Conservation (phyloP, 2,888 invertebrate genomes). For the Flexamia atlantica region DNA sequence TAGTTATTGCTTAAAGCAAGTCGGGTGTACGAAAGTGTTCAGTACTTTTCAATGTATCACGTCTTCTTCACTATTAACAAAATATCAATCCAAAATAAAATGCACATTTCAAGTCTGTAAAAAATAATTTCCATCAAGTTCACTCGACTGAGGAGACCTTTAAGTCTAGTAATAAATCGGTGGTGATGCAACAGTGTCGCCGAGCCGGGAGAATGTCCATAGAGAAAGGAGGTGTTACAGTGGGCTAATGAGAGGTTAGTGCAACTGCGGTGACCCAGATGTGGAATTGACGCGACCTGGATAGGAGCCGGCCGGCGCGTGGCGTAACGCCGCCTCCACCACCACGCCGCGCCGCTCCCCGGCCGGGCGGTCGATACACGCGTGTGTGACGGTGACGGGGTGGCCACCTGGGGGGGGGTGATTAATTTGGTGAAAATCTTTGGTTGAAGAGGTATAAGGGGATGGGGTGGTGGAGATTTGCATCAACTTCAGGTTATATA, state of each 20-base stretch:
- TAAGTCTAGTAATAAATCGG: background rate
- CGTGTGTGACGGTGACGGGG: background rate
- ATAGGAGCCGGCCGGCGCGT: constrained; percentile 41
- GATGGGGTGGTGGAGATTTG: too few relatives aligned
- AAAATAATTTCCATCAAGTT: background rate
- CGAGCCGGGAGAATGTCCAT: background rate
- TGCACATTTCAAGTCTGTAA: too few relatives aligned
- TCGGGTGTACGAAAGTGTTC: too few relatives aligned
- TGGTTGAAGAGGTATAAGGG: too few relatives aligned
- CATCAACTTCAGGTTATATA: too few relatives aligned
- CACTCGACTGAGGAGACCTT: too few relatives aligned
- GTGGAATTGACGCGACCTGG: constrained; percentile 45
- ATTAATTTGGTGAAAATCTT: too few relatives aligned
- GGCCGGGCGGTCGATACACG: background rate
- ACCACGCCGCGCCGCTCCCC: background rate
- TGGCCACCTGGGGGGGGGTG: too few relatives aligned
- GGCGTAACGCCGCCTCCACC: background rate
- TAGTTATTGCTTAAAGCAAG: too few relatives aligned
- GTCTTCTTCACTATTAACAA: too few relatives aligned
- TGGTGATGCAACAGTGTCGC: background rate
- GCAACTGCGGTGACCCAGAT: constrained; percentile 48
- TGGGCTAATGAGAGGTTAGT: constrained; percentile 35
- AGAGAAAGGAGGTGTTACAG: constrained; percentile 37
- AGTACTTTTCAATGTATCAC: too few relatives aligned
- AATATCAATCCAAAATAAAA: too few relatives aligned